Evolutionary conservation across 2,113 vertebrate genomes (phyloP), one percentile per base, ranked within the genome.

Genomic region (Martes martes): DNA sequence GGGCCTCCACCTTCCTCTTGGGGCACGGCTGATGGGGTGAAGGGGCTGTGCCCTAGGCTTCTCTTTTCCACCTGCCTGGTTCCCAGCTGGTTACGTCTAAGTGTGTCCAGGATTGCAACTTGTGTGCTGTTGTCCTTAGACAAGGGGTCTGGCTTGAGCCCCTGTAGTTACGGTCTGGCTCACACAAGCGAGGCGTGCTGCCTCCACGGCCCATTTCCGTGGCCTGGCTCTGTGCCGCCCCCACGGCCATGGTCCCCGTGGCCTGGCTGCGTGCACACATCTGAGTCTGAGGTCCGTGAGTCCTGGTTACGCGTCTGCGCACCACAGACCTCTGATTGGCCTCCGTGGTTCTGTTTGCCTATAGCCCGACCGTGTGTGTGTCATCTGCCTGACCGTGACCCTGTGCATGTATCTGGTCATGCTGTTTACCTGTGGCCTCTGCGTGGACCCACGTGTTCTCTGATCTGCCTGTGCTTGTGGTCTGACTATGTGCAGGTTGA

Each of bases 81-180:
- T 36, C 21, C 14, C 8, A 21, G 1, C 26, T 5, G 39, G 36
- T 16, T 2, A 4, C 6, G 26, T 61, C 47, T 3, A 4, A 13
- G 24, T 78, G 26, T 9, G 8, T 3, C 24, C 18, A 73, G 31
- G 15, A 9, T n/a, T 14, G 33, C 28, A 31, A 23, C 61, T 42
- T 0, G 0, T 14, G 7, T 10, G 45, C 4, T 28, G 5, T 16
- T 42, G 45, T 7, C 13, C 67, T 69, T 21, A 47, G 55, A 1
- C 31, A 55, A 19, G 47, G 15, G 89, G 78, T 55, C 55, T 82
- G 90, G 6, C 55, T 45, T 45, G 52, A 7, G 2, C 8, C 13
- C 73, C 57, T 13, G 11, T 31, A 1, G 23, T 3, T n/a, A 8
- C 15, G 0, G 18, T 23, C 84, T 14, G 61, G 24, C 36, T 45